Evolutionary conservation across 2,113 vertebrate species (phyloP), one percentile per base, ranked within the genome.

Genomic region (Prionailurus viverrinus): DNA sequence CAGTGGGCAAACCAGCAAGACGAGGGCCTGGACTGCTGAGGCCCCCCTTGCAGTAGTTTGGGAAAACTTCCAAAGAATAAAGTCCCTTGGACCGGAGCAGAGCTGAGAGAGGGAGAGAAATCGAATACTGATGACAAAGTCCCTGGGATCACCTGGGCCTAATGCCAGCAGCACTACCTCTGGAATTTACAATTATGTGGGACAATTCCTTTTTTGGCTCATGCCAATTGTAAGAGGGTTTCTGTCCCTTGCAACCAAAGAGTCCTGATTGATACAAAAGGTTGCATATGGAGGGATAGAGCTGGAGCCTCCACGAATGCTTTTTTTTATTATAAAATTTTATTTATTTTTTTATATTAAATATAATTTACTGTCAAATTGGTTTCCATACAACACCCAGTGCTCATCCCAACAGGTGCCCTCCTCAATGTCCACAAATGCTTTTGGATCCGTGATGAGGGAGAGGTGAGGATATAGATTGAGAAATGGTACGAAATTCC

Each of bases 171-270:
- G 61, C 85, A 19, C 55, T 33, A 4, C 66, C 69, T 76, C 58
- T n/a, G 39, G 9, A 88, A 19, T 83, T 68, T 21, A 79, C 91
- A 84, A 39, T 91, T 31, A 79, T 21, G 10, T 90, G 68, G 96
- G 68, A 69, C 83, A 51, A 81, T 29, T 94, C 78, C 39, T 83
- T 96, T 95, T 95, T 97, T 25, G 65, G 48, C 55, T 97, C 33
- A 45, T 86, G 93, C 55, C 95, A 55, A 33, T 94, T 97, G 84
- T 73, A 95, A 95, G 73, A 91, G 96, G 58, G 29, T 89, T 95
- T 96, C 93, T 91, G 82, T 94, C 89, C 25, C 95, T 95, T 92
- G 55, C 31, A 16, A 88, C 87, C 79, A 58, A 94, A 69, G 85
- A 76, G 65, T 71, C 41, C 81, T 76, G 76, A 87, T 48, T 58